Evolutionary conservation across 64 coral and sea anemone species (phyloP).

Genomic region (Hydrozoanthus tunicans): DNA sequence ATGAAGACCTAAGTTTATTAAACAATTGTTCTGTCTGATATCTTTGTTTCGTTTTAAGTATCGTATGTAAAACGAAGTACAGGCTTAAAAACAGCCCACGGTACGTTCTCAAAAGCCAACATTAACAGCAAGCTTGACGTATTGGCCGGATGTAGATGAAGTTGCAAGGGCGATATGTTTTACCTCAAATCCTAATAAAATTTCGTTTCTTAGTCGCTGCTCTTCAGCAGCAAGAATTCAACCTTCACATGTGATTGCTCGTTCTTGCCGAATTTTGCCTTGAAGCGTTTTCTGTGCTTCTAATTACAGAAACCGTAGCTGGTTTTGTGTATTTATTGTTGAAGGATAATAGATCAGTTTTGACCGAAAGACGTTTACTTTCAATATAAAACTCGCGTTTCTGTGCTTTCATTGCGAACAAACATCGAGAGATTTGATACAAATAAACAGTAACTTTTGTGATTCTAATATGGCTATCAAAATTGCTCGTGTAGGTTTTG

Average conservation of each 20-base stretch:
- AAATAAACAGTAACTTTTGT: slow-evolving; percentile 50
- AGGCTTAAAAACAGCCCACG: neutral
- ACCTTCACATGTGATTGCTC: slow-evolving; percentile 7
- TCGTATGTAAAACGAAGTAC: neutral
- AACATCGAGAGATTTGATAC: neutral
- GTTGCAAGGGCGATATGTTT: slow-evolving; percentile 14
- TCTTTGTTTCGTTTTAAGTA: neutral
- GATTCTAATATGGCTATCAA: neutral
- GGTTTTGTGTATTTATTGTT: neutral
- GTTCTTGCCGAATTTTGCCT: slow-evolving; percentile 47
- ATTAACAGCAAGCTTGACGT: slow-evolving; percentile 11
- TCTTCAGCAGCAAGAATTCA: slow-evolving; percentile 39
- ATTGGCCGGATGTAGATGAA: slow-evolving; percentile 1
- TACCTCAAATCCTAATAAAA: slow-evolving; percentile 41
- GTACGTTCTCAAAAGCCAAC: neutral
- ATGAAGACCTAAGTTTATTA: neutral
- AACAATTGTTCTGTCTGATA: neutral
- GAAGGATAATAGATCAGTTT: slow-evolving; percentile 4
- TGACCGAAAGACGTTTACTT: slow-evolving; percentile 11
- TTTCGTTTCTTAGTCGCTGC: slow-evolving; percentile 35
- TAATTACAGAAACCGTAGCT: slow-evolving; percentile 37
- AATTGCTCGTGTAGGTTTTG: slow-evolving; percentile 39
- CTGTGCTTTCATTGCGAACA: neutral
- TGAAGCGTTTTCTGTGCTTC: slow-evolving; percentile 45
- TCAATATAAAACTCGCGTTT: slow-evolving; percentile 7